These are phyloP conservation scores for Cosmia trapezina DNA, from an alignment of 2,888 invertebrate genomes.

Conservation along the genomic window DNA sequence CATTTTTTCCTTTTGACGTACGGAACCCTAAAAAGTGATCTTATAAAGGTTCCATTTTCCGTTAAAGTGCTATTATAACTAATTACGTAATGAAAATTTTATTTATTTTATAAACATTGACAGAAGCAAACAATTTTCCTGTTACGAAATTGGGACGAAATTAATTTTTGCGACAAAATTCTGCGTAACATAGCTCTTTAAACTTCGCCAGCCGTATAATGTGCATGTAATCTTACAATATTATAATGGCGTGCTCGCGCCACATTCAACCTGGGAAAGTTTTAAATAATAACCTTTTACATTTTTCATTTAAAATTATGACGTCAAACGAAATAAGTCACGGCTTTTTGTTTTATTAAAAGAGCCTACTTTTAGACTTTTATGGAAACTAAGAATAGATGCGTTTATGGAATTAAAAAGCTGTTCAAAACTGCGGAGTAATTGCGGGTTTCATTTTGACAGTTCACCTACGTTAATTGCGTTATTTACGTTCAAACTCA, in stretches of 20 bases:
- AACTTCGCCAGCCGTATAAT: constrained; percentile 40
- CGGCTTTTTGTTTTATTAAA: constrained; percentile 21
- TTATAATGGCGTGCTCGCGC: constrained; percentile 55
- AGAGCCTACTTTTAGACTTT: constrained; percentile 13
- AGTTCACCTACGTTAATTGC: no score
- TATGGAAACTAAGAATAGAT: not conserved
- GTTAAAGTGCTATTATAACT: not conserved
- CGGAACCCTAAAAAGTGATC: no score
- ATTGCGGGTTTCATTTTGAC: no score
- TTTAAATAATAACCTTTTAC: constrained; percentile 62
- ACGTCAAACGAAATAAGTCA: constrained; percentile 43
- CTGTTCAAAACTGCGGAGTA: not conserved
- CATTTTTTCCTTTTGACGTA: no score
- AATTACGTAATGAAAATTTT: constrained; percentile 12
- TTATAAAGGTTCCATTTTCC: not conserved
- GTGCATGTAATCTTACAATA: constrained; percentile 49
- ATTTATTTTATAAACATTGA: constrained; percentile 16
- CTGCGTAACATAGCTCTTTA: constrained; percentile 23
- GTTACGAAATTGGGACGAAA: constrained; percentile 19
- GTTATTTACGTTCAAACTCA: no score
- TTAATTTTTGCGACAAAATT: constrained; percentile 24
- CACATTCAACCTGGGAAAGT: constrained; percentile 54
- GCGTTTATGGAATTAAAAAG: no score
- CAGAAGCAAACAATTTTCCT: constrained; percentile 29
- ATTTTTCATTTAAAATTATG: constrained; percentile 65